Conservation (phyloP, 2,113 vertebrate species). For the Gobius niger region DNA sequence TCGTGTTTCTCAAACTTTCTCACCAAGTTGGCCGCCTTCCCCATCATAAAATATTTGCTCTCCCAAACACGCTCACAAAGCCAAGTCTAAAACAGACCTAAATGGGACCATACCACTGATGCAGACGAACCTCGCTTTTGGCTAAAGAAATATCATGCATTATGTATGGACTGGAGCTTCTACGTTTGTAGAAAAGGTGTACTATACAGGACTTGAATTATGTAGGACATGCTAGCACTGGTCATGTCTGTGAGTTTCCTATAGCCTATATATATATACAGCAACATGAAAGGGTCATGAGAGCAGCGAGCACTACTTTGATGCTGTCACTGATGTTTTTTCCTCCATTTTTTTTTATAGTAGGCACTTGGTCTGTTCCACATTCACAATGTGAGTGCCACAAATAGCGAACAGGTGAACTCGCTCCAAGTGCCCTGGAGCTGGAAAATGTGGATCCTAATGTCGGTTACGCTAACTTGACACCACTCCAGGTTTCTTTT, state of each 20-base stretch:
- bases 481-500: neutral
- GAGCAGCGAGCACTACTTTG: neutral
- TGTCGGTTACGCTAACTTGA: neutral
- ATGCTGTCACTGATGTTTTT: neutral
- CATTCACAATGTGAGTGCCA: slow-evolving; percentile 9
- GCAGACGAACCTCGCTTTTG: slow-evolving; percentile 34
- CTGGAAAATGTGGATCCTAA: neutral
- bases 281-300: neutral
- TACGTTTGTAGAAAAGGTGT: slow-evolving; percentile 40
- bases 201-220: slow-evolving; percentile 11
- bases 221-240: slow-evolving; percentile 32
- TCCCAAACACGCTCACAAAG: neutral
- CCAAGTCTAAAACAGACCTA: no score
- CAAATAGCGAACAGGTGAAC: neutral
- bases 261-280: neutral
- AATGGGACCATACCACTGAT: no score
- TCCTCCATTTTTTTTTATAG: neutral
- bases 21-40: no score
- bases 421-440: neutral
- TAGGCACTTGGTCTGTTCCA: slow-evolving; percentile 28
- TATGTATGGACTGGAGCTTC: slow-evolving; percentile 40
- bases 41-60: no score
- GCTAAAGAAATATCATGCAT: slow-evolving; percentile 48
- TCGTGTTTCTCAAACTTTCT: no score
- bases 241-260: slow-evolving; percentile 24